Conservation (phyloP, 2,113 vertebrate species). For the Chaetops frenatus region DNA sequence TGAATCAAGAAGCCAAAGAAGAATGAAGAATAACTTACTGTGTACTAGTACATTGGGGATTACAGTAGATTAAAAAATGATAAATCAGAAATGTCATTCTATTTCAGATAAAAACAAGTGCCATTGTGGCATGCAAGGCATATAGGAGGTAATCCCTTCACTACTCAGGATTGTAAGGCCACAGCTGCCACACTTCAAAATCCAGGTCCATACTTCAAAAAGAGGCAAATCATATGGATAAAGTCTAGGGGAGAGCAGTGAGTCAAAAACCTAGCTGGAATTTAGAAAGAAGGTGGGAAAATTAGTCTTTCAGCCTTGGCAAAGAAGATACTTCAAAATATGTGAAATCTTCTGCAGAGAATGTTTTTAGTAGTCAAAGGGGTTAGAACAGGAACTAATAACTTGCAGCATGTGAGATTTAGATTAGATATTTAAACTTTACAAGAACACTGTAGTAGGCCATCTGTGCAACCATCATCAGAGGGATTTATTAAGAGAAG, state of each 20-base stretch:
- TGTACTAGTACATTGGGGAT: neutral
- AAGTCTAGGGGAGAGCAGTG: neutral
- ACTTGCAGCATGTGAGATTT: neutral
- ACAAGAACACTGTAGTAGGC: neutral
- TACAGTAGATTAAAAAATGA: neutral
- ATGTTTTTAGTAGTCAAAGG: neutral
- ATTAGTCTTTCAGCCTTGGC: neutral
- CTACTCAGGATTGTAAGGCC: neutral
- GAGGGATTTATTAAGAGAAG: neutral
- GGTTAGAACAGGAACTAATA: neutral
- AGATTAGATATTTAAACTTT: neutral
- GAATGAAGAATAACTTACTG: neutral
- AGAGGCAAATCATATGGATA: neutral
- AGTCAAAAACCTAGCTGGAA: neutral
- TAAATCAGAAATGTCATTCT: neutral
- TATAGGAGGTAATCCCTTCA: neutral
- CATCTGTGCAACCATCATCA: neutral
- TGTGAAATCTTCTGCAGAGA: neutral
- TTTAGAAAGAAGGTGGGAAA: neutral
- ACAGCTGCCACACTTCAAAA: neutral
- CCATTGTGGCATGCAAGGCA: neutral
- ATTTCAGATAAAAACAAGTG: neutral
- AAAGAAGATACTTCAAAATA: neutral
- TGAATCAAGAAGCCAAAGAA: neutral
- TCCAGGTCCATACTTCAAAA: neutral